Evolutionary conservation across 2,888 invertebrate genomes (phyloP), one percentile per base, ranked within the genome.

Genomic region (Meta bourneti): DNA sequence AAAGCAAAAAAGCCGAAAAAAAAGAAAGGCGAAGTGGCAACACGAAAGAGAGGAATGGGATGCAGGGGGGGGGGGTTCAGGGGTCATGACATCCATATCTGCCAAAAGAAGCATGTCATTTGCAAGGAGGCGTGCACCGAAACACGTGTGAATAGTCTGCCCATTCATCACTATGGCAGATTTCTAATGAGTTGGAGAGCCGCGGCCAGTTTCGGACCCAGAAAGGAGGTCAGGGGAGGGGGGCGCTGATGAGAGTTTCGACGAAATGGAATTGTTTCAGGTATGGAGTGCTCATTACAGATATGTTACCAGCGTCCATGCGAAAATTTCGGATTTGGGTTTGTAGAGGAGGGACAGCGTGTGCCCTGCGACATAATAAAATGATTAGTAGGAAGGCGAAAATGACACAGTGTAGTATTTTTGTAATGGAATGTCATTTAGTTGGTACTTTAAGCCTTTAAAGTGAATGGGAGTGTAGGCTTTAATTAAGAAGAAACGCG

Each of bases 11-110:
- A n/a, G 51, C 16, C 52, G n/a, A 34, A 74, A 83, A 83, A 83
- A 51, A 54, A 72, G 51, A 83, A 71, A 49, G 54, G 54, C 19
- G 8, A 49, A 51, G 54, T 20, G 8, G 13, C n/a, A 79, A 19
- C 79, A 77, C 77, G 77, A 49, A 77, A 77, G 48, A 16, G 49
- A 20, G 7, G 49, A 49, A 70, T 70, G 71, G 49, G 19, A 11
- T 70, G 82, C 16, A 20, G 19, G 34, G 34, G n/a, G n/a, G 7
- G 69, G n/a, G 71, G 82, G 79, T 78, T 82, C 81, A 91, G 61
- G 82, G 91, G 91, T 91, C 87, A 91, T 61, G 87, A 91, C 91
- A 91, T 91, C 91, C 91, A 87, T 91, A 87, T 87, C 75, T 91
- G 91, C 91, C 91, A 91, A 91, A 61, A 91, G 87, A 86, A 87